Evolutionary conservation across 2,888 invertebrate genomes (phyloP).

Genomic region (Phytoseiulus persimilis): DNA sequence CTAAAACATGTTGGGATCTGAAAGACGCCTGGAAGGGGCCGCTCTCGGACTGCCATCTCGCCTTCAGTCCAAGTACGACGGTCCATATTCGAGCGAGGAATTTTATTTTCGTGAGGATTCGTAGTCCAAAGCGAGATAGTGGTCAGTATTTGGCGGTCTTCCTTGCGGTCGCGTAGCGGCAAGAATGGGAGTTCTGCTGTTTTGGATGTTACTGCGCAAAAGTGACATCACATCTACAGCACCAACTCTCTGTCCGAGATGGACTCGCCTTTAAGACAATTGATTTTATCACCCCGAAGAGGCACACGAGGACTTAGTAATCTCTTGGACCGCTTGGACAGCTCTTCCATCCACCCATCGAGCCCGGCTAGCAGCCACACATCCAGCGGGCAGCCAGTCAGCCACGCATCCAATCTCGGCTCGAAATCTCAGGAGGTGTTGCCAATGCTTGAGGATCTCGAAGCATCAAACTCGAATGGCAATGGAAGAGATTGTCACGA

Average conservation of each 20-base stretch:
- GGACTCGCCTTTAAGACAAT: not conserved
- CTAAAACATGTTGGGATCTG: too few species aligned
- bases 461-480: not conserved
- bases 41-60: too few species aligned
- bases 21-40: too few species aligned
- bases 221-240: not conserved
- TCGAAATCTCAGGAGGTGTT: not conserved
- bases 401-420: not conserved
- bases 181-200: not conserved
- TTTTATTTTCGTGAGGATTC: too few species aligned
- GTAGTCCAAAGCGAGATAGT: too few species aligned
- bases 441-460: not conserved
- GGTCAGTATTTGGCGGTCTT: too few species aligned
- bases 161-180: not conserved
- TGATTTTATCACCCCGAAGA: not conserved
- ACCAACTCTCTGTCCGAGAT: not conserved
- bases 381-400: not conserved
- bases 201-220: not conserved
- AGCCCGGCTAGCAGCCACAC: not conserved
- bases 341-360: not conserved
- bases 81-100: too few species aligned
- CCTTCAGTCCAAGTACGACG: too few species aligned
- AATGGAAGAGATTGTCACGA: not conserved
- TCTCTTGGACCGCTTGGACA: not conserved
- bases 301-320: constrained; percentile 5